A percentile compares a stretch with the other conserved stretches of the same genome.
These are phyloP conservation scores for Drosophila trichaetosa DNA, from an alignment of 2,888 invertebrate species.

Conservation along the genomic window DNA sequence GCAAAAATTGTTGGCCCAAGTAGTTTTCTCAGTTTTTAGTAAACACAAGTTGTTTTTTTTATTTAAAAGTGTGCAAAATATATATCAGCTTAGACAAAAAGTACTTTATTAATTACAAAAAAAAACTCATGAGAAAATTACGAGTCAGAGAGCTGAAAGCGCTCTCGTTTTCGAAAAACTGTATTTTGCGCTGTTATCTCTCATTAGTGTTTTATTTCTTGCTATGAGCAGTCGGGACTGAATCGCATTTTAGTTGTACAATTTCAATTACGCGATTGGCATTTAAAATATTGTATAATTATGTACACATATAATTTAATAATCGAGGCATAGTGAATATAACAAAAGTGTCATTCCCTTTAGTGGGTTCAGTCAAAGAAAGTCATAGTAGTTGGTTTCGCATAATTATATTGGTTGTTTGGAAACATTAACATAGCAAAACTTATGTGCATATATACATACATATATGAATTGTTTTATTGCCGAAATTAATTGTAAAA, in stretches of 20 bases:
- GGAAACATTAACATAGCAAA: not conserved
- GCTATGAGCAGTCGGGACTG: slow-evolving; percentile 33
- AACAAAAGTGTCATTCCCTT: not conserved
- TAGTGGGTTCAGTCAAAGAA: not conserved
- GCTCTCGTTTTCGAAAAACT: slow-evolving; percentile 1
- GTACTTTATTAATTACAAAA: slow-evolving; percentile 1
- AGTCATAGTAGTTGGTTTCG: not conserved
- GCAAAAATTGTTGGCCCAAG: not conserved
- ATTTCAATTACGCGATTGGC: slow-evolving; percentile 3
- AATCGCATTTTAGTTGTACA: slow-evolving; percentile 3
- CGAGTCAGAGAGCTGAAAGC: slow-evolving; percentile 16
- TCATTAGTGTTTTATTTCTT: slow-evolving; percentile 36
- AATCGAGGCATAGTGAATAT: not conserved
- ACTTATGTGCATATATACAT: not conserved
- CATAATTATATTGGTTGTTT: not conserved
- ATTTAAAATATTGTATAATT: slow-evolving; percentile 2
- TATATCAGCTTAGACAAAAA: not conserved
- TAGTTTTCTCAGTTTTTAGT: not conserved
- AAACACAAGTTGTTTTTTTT: not conserved
- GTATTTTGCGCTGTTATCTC: slow-evolving; percentile 16
- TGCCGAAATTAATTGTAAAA: not conserved
- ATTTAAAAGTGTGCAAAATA: not conserved
- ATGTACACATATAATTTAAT: not conserved
- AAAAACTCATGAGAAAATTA: not conserved
- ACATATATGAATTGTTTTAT: not conserved